Base-by-base conservation (phyloP, 2,113 vertebrate species). In the Dromas ardeola region DNA sequence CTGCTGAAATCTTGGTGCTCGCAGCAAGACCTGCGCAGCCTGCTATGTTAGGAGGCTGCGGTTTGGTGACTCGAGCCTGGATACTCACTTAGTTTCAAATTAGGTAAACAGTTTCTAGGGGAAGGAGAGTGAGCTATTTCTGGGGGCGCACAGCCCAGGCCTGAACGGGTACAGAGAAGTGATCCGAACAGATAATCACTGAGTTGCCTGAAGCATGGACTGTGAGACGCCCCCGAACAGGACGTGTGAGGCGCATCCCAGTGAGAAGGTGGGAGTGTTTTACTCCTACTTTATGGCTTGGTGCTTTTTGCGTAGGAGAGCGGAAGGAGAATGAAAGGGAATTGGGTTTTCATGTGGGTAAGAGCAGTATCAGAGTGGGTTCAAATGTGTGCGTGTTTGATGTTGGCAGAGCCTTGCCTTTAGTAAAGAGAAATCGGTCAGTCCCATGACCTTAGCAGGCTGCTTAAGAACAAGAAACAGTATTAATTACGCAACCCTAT, bases 1-100 rank as follows among this genome's bases (percentile, higher is more conserved):
- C 49, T 76, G 40, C 66, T 86, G 90, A 87, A 92, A 84, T 80
- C 78, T 58, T 90, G 94, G 70, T 70, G 83, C 84, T 94, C 62
- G 20, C 40, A 86, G 81, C 90, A 94, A 53, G 94, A 81, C 66
- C 90, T 96, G 67, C 83, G 74, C 73, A 53, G 81, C 88, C 85
- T 85, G 77, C 1, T 86, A 58, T 77, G 78, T 79, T 78, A 86
- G 38, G 47, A 62, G 80, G 88, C 65, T 85, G 70, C 26, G 11
- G 43, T 79, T 71, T 65, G 67, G 59, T 81, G 77, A 55, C 86
- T 92, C 1, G 9, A 80, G 90, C 43, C 63, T 29, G 49, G 84
- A 45, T 72, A 56, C 47, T 77, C 56, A 89, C 72, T 78, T 80
- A 65, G 52, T 96, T 95, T 93, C 84, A 67, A 71, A 67, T 85